phyloP scores from a whole-genome alignment of 2,888 invertebrate genomes.

The Philopedon plagiatum region DNA sequence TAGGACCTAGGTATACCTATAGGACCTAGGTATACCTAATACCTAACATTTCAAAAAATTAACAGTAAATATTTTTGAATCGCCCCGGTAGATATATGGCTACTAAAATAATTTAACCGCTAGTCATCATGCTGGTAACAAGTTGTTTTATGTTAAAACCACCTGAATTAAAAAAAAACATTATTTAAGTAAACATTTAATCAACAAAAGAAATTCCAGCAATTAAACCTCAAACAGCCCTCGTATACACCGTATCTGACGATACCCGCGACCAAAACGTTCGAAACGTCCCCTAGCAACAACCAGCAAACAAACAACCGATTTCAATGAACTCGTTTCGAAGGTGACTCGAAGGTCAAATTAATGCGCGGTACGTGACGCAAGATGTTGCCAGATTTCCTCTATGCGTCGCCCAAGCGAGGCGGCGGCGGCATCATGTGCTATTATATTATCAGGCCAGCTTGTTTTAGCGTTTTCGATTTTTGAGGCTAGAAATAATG shows the following conservation, averaged over 20 bases:
- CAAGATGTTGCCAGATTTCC: constrained; percentile 31
- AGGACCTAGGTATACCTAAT: no score
- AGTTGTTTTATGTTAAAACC: no score
- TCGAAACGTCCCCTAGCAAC: constrained; percentile 34
- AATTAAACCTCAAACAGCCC: background rate
- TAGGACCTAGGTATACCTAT: no score
- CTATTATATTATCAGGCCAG: background rate
- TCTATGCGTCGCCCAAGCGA: background rate
- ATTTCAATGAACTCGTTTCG: constrained; percentile 33
- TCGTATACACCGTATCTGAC: constrained; percentile 4
- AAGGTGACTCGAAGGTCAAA: constrained; percentile 37
- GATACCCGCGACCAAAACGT: constrained; percentile 9
- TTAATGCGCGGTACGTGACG: constrained; percentile 13
- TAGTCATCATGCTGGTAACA: no score
- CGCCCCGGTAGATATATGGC: no score
- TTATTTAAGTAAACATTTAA: no score
- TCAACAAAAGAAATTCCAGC: no score
- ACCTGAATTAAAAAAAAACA: no score
- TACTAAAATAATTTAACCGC: no score
- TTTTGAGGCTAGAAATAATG: background rate
- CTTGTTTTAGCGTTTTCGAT: background rate
- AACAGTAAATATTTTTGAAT: no score
- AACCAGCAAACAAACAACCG: constrained; percentile 6
- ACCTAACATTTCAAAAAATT: no score
- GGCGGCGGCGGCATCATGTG: background rate